These are phyloP conservation scores for Arothron firmamentum DNA, from an alignment of 2,113 vertebrate genomes.

Conservation along the genomic window DNA sequence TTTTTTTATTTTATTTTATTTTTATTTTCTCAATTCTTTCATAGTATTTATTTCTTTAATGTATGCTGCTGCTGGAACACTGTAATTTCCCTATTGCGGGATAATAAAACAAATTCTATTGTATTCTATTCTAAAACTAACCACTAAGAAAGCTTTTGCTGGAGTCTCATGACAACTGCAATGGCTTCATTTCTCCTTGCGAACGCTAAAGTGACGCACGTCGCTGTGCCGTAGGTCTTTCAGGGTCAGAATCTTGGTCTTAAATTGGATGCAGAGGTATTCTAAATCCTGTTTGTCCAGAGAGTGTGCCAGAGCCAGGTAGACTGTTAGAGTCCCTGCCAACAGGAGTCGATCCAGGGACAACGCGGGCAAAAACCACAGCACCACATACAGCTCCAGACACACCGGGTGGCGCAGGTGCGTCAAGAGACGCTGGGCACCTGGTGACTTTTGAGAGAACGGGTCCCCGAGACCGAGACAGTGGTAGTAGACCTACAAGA, in stretches of 20 bases:
- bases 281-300: constrained; percentile 84
- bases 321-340: constrained; percentile 76
- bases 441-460: constrained; percentile 76
- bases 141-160: too few relatives aligned
- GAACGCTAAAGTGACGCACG: constrained; percentile 1
- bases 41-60: too few relatives aligned
- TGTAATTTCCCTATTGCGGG: too few relatives aligned
- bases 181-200: constrained; percentile 59
- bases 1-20: too few relatives aligned
- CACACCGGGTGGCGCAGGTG: constrained; percentile 88
- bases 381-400: constrained; percentile 81
- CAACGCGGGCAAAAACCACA: constrained; percentile 84
- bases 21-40: too few relatives aligned
- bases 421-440: constrained; percentile 77
- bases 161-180: too few relatives aligned
- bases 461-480: constrained; percentile 83
- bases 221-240: constrained; percentile 49
- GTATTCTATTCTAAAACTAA: too few relatives aligned
- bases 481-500: constrained; percentile 82
- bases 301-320: constrained; percentile 80
- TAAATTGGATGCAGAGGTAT: constrained; percentile 80
- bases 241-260: constrained; percentile 78
- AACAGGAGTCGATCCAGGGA: constrained; percentile 83
- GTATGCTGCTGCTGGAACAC: too few relatives aligned
- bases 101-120: too few relatives aligned